Evolutionary conservation across 2,888 invertebrate species (phyloP), one percentile per base, ranked within the genome.

Genomic region (Yponomeuta evonymella): DNA sequence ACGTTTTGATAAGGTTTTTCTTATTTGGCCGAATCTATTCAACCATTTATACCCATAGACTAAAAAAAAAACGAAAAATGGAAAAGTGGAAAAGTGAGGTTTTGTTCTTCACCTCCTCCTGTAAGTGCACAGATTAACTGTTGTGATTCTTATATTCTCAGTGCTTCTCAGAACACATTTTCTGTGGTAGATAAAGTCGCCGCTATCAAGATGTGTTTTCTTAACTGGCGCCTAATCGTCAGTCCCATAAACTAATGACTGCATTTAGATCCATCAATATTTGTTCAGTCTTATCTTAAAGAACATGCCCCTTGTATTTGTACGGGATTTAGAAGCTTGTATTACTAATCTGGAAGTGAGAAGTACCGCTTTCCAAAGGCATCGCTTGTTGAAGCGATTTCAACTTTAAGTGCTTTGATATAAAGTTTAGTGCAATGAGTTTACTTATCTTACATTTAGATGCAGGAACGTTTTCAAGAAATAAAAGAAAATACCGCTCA

Each of bases 291-390:
- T 65, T 65, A 65, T 65, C 65, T 30, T 65, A 29, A 30, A 10
- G 10, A 48, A 48, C 48, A 48, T 67, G 67, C 36, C 48, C 48
- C 48, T 43, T 15, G n/a, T 67, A 48, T 67, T 67, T 67, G 67
- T 48, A 67, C 67, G 23, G 48, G n/a, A 48, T 48, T 67, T 43
- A 48, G 8, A 10, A 23, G 67, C 67, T 43, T 67, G 48, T 67
- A 9, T 33, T n/a, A 67, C 48, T 48, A 48, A 48, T 67, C 67
- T 67, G 15, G 65, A 65, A 65, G 33, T 29, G 65, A 30, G 4
- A 30, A 29, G 33, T 30, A 65, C 23, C 29, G 11, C 33, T 65
- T 29, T 33, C 11, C 65, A 23, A 30, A 29, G 30, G 5, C 51
- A 58, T 0, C 15, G 3, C 29, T 12, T 65, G 65, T 30, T 12